Percentiles rank a stretch among this genome's conserved stretches.
phyloP scores from a whole-genome alignment of 2,797 vertebrate genomes.

The Aythya fuligula region DNA sequence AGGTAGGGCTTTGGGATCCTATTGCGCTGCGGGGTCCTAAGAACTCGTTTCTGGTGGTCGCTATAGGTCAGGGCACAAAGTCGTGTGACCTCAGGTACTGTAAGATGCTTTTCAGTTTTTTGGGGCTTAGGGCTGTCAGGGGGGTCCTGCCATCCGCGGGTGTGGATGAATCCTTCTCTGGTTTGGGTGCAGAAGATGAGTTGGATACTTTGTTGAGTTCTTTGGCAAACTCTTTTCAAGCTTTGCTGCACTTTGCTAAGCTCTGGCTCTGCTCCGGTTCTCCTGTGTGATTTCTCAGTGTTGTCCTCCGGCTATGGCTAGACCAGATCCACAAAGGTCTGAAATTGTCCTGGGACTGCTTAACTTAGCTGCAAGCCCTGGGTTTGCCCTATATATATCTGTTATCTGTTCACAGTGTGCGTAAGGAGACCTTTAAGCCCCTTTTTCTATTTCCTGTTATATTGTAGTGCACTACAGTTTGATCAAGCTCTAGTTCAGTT shows the following conservation, averaged over 20 bases:
- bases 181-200: neutral
- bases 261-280: neutral
- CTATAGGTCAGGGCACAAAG: neutral
- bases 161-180: neutral
- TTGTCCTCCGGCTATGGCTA: neutral
- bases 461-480: neutral
- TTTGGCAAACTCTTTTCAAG: neutral
- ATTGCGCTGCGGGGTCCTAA: neutral
- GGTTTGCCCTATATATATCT: neutral
- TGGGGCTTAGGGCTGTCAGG: neutral
- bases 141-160: neutral
- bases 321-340: neutral
- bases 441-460: neutral
- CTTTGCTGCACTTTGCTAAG: neutral
- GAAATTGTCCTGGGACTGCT: neutral
- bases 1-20: constrained; percentile 58
- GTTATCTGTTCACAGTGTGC: neutral
- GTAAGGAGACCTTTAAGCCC: neutral
- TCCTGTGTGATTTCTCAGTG: neutral
- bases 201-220: neutral
- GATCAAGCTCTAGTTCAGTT: neutral
- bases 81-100: accelerated
- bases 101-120: neutral
- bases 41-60: neutral
- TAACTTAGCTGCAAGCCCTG: neutral